phyloP scores from a whole-genome alignment of 2,888 invertebrate species.

The Scelioninae gen. 2 region DNA sequence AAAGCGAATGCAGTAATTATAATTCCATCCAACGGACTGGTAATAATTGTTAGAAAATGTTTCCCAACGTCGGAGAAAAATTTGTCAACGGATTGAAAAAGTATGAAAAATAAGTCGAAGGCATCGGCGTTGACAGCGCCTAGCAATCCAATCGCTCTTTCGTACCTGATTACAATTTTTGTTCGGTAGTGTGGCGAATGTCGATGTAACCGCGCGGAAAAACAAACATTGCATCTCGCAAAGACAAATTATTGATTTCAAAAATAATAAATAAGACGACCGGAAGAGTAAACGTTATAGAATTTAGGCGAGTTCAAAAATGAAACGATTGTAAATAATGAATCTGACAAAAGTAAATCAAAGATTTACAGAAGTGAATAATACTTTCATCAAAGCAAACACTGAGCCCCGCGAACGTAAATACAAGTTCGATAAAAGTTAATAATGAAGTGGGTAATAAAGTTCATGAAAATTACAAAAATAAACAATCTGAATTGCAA shows the following conservation, averaged over 20 bases:
- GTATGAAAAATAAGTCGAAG: too few relatives aligned
- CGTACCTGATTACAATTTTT: conserved; percentile 15
- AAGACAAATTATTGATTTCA: conserved; percentile 45
- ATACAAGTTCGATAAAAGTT: conserved; percentile 45
- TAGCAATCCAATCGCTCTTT: conserved; percentile 3
- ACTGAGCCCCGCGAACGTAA: conserved; percentile 36
- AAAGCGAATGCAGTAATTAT: too few relatives aligned
- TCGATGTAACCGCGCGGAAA: conserved; percentile 15
- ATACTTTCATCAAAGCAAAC: conserved; percentile 47
- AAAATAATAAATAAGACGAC: conserved; percentile 38
- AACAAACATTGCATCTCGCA: conserved; percentile 32
- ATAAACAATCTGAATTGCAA: conserved; percentile 47
- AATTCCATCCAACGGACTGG: too few relatives aligned
- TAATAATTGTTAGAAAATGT: too few relatives aligned
- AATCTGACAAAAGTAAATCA: conserved; percentile 40
- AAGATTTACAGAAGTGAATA: conserved; percentile 39
- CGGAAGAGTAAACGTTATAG: conserved; percentile 27
- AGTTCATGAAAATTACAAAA: conserved; percentile 30
- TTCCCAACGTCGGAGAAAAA: too few relatives aligned
- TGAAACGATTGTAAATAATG: conserved; percentile 48
- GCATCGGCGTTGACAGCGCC: too few relatives aligned
- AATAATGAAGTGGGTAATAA: conserved; percentile 44
- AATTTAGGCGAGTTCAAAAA: conserved; percentile 44
- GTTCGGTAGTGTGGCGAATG: conserved; percentile 16
- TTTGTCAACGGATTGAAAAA: too few relatives aligned